Evolutionary conservation across 1,140 invertebrate genomes (phyloP).

Genomic region (Chrysopa pallens): DNA sequence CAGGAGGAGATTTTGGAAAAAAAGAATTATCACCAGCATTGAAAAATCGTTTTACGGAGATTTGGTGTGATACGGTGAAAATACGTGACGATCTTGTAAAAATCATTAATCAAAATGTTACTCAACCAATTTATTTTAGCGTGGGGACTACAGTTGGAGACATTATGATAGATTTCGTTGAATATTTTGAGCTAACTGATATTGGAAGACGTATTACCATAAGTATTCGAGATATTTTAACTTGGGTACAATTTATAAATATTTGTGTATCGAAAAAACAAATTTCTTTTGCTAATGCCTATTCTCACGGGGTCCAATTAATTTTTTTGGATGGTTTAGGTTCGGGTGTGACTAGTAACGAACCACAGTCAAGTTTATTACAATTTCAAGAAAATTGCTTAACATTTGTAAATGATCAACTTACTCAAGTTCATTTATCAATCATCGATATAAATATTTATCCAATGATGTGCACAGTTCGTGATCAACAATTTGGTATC

Average conservation of each 20-base stretch:
- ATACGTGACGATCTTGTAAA: slow-evolving; percentile 49
- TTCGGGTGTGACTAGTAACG: slow-evolving; percentile 40
- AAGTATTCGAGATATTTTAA: slow-evolving; percentile 83
- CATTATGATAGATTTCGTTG: slow-evolving; percentile 59
- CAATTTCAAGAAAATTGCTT: slow-evolving; percentile 28
- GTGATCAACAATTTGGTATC: slow-evolving; percentile 38
- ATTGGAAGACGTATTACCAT: slow-evolving; percentile 60
- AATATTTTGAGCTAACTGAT: slow-evolving; percentile 57
- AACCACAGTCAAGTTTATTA: slow-evolving; percentile 31
- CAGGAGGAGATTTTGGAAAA: slow-evolving; percentile 98
- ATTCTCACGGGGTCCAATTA: slow-evolving; percentile 76
- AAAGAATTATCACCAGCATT: slow-evolving; percentile 97
- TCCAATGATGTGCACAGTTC: slow-evolving; percentile 5
- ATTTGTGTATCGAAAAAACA: slow-evolving; percentile 28
- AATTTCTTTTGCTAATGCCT: slow-evolving; percentile 33
- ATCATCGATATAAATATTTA: slow-evolving; percentile 16
- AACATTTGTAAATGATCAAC: slow-evolving; percentile 30
- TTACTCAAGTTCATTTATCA: slow-evolving; percentile 20
- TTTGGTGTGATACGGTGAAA: slow-evolving; percentile 79
- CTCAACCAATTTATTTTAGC: slow-evolving; percentile 25
- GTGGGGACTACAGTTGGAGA: slow-evolving; percentile 37
- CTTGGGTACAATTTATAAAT: slow-evolving; percentile 88
- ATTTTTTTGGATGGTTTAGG: slow-evolving; percentile 86
- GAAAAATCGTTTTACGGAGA: slow-evolving; percentile 95
- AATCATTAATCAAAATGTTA: slow-evolving; percentile 69